Base-by-base conservation (phyloP, 2,888 invertebrate genomes). In the Nomada ferruginata region DNA sequence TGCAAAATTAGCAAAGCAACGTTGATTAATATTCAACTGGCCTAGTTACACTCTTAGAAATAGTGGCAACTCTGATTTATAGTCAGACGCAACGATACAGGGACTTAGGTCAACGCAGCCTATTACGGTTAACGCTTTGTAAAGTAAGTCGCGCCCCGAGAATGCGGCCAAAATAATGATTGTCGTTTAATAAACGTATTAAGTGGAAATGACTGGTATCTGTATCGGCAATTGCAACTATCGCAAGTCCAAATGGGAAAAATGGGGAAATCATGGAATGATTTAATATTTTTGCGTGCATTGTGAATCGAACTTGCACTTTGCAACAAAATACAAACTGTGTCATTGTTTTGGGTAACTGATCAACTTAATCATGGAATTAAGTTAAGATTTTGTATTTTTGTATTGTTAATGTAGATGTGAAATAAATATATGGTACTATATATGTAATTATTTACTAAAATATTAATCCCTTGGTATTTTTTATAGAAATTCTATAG, bases 101-200 rank as follows among this genome's bases (percentile, higher is more conserved):
- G 82, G 85, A 79, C 85, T 73, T 89, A 79, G 90, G 90, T 90
- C 91, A 91, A 91, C 86, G 84, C 80, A 87, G 87, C 79, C 86
- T 90, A 91, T 91, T 91, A 88, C 88, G 85, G 89, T 85, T 89
- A 89, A 87, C 91, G 87, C 87, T 79, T 85, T 89, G 89, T 84
- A 85, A 89, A 90, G 85, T 88, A 87, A 87, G 87, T 82, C 89
- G 80, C 85, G 77, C 77, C 74, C 68, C 69, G 76, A 78, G 90
- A 91, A 91, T 91, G 91, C 91, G 91, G 91, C 91, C 91, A 91
- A 92, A 91, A 91, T 87, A 86, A 91, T 91, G 87, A 91, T 90
- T 89, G 90, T 89, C 82, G 85, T 89, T 84, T 90, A 89, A 90
- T 85, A 90, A 88, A 89, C 80, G 87, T 89, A 91, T 91, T 88